A percentile compares a stretch with the other conserved stretches of the same genome.
Evolutionary conservation across 2,113 vertebrate genomes (phyloP).

Genomic region (Peromyscus leucopus): DNA sequence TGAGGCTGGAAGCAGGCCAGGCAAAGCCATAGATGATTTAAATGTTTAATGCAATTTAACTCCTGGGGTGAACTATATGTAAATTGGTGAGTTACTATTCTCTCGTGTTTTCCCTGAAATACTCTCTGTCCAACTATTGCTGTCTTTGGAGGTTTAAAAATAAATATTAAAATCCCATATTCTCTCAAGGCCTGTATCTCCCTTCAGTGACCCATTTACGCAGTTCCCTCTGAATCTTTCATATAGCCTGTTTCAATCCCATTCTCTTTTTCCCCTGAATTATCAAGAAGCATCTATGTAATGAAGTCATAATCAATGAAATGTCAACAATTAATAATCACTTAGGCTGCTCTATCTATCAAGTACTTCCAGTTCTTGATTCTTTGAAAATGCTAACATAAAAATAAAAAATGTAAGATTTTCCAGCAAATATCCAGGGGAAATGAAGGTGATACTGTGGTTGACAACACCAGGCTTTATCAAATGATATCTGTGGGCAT

Average conservation of each 20-base stretch:
- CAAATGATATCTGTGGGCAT: not conserved
- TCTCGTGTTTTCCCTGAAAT: not conserved
- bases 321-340: not conserved
- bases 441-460: not conserved
- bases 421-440: conserved; percentile 1
- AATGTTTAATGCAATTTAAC: not conserved
- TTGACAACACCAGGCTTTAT: conserved; percentile 26
- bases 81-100: not conserved
- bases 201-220: not conserved
- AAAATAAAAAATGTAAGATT: conserved; percentile 17
- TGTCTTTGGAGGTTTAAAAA: not conserved
- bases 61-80: not conserved
- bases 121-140: not conserved
- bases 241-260: not conserved
- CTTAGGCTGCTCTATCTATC: too few relatives aligned
- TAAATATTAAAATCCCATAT: not conserved
- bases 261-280: not conserved
- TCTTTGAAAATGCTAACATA: conserved; percentile 3
- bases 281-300: not conserved
- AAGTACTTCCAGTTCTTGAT: conserved; percentile 27
- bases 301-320: not conserved
- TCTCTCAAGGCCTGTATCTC: not conserved
- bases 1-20: not conserved
- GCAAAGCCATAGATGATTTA: not conserved
- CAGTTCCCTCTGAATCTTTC: not conserved